Conservation (phyloP, 2,797 vertebrate species). For the Sylvia borin region DNA sequence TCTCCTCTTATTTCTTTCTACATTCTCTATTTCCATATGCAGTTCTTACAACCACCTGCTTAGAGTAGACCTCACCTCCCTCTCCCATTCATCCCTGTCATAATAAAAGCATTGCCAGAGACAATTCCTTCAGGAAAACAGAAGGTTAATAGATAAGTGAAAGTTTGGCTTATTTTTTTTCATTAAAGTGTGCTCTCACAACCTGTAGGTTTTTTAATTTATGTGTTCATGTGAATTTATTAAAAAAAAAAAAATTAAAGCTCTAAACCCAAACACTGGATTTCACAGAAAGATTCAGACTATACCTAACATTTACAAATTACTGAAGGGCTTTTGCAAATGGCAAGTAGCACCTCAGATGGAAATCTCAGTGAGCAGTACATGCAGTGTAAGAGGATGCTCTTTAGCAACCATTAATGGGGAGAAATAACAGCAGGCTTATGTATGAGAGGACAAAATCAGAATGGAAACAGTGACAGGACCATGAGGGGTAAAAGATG, state of each 20-base stretch:
- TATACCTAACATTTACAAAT: neutral
- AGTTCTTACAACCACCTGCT: slow-evolving; percentile 22
- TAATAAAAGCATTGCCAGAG: slow-evolving; percentile 42
- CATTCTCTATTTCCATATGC: neutral
- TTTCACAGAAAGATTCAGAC: neutral
- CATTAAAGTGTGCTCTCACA: neutral
- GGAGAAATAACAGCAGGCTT: neutral
- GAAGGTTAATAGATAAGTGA: slow-evolving; percentile 33
- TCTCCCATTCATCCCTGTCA: neutral
- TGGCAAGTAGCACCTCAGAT: neutral
- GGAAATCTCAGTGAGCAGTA: neutral
- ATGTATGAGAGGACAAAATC: neutral
- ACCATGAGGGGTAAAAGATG: neutral
- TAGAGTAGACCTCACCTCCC: neutral
- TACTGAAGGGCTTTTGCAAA: neutral
- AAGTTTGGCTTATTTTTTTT: slow-evolving; percentile 18
- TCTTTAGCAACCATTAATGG: neutral
- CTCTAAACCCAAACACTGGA: neutral
- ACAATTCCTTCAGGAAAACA: neutral
- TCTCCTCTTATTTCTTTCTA: neutral
- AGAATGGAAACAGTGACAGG: neutral
- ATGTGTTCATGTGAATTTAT: neutral
- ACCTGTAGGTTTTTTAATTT: neutral
- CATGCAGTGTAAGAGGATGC: neutral
- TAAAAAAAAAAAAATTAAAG: neutral